phyloP scores from a whole-genome alignment of 2,888 invertebrate genomes.

The Matsumyia berberina region DNA sequence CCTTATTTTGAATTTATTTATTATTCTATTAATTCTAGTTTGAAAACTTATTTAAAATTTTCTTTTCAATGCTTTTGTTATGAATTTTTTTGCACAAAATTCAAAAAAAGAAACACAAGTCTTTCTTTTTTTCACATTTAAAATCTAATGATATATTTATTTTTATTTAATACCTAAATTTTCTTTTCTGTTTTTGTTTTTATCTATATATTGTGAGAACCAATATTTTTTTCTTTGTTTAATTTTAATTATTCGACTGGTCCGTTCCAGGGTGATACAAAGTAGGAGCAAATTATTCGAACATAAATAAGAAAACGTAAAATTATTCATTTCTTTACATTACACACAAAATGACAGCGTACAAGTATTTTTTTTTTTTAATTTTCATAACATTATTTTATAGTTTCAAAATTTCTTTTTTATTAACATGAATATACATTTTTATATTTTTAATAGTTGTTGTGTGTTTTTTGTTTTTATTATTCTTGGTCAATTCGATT shows the following conservation, averaged over 20 bases:
- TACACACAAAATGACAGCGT: constrained; percentile 12
- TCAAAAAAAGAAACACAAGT: constrained; percentile 52
- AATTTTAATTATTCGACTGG: constrained; percentile 61
- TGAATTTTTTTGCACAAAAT: constrained; percentile 46
- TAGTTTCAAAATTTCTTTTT: constrained; percentile 28
- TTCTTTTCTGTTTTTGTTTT: neutral
- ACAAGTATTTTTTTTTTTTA: constrained; percentile 24
- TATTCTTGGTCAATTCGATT: constrained; percentile 77
- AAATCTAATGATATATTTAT: constrained; percentile 77
- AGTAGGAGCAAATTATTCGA: constrained; percentile 4
- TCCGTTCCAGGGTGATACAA: constrained; percentile 69
- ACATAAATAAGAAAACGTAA: neutral
- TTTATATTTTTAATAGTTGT: constrained; percentile 49
- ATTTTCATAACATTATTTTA: constrained; percentile 51
- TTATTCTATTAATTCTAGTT: constrained; percentile 53
- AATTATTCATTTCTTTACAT: neutral
- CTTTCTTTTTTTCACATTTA: constrained; percentile 68
- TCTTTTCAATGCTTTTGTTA: constrained; percentile 50
- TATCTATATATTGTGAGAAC: constrained; percentile 56
- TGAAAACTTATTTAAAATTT: constrained; percentile 47
- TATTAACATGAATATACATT: constrained; percentile 77
- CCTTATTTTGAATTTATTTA: constrained; percentile 46
- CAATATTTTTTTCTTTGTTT: constrained; percentile 53
- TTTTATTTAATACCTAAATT: constrained; percentile 40
- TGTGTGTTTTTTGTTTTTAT: constrained; percentile 63